A percentile compares a stretch with the other conserved stretches of the same genome.
Evolutionary conservation across 2,797 vertebrate genomes (phyloP).

Genomic region (Coccyzus lansbergi): DNA sequence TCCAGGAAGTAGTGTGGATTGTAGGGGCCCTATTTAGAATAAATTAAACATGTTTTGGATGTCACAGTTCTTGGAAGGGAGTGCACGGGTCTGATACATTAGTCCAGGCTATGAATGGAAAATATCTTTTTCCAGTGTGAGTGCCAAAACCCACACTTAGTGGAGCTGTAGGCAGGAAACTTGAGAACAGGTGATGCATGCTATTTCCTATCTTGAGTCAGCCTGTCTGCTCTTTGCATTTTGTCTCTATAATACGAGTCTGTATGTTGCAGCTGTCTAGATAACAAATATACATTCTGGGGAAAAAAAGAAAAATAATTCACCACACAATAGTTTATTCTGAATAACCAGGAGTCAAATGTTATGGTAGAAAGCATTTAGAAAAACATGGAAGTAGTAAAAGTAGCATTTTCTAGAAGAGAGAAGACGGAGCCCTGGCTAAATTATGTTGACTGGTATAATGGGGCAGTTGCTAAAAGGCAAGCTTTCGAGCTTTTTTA

Average conservation of each 20-base stretch:
- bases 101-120: conserved; percentile 43
- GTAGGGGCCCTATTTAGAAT: conserved; percentile 11
- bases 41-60: conserved; percentile 37
- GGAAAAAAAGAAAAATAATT: neutral
- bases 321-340: neutral
- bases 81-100: neutral
- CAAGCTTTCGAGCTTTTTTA: neutral
- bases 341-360: neutral
- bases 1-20: conserved; percentile 14
- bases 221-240: conserved; percentile 32
- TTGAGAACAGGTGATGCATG: neutral
- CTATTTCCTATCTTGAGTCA: conserved; percentile 29
- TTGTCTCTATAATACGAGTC: neutral
- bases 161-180: conserved; percentile 25
- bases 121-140: conserved; percentile 21
- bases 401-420: neutral
- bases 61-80: conserved; percentile 27
- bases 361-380: neutral
- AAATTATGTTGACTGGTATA: neutral
- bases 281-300: neutral
- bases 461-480: neutral
- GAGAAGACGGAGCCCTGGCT: neutral
- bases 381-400: neutral
- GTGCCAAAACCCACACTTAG: conserved; percentile 34
- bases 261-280: neutral